Conservation (phyloP, 1,140 invertebrate species). For the Temnothorax nylanderi region DNA sequence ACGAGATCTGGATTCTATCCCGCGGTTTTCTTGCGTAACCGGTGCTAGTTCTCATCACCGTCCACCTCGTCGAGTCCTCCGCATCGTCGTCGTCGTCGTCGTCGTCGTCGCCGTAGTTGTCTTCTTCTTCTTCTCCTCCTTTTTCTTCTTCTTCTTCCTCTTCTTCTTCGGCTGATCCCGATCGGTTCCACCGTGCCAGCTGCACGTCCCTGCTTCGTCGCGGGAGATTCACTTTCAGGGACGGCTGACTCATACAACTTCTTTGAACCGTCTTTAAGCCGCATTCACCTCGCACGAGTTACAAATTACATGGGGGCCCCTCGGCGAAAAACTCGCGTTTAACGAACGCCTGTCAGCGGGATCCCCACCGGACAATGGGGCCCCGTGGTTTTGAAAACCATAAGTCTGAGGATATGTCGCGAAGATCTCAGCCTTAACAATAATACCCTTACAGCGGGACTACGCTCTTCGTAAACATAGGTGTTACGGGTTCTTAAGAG, state of each 20-base stretch:
- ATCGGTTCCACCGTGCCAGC: conserved; percentile 56
- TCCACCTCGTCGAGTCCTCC: conserved; percentile 35
- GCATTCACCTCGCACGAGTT: conserved; percentile 60
- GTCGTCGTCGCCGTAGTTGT: not conserved
- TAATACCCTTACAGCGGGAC: not conserved
- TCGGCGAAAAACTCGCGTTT: conserved; percentile 41
- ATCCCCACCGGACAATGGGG: conserved; percentile 25
- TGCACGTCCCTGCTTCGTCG: conserved; percentile 43
- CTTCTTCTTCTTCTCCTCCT: not conserved
- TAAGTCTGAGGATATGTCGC: conserved; percentile 35
- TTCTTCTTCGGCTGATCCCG: conserved; percentile 23
- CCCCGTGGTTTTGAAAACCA: conserved; percentile 33
- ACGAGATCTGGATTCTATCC: conserved; percentile 77
- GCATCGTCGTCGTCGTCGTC: conserved; percentile 12
- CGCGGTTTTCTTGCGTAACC: conserved; percentile 77
- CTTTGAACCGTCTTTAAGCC: conserved; percentile 47
- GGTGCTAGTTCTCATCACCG: conserved; percentile 68
- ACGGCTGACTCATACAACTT: conserved; percentile 32
- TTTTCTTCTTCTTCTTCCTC: conserved; percentile 52
- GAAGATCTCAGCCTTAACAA: not conserved
- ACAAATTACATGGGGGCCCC: conserved; percentile 51
- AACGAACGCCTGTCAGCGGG: conserved; percentile 56
- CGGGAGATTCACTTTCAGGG: conserved; percentile 66
- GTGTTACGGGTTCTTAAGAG: not conserved
- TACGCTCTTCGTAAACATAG: conserved; percentile 15